These are phyloP conservation scores for Rhodinocichla rosea DNA, from an alignment of 2,113 vertebrate species.

Conservation along the genomic window DNA sequence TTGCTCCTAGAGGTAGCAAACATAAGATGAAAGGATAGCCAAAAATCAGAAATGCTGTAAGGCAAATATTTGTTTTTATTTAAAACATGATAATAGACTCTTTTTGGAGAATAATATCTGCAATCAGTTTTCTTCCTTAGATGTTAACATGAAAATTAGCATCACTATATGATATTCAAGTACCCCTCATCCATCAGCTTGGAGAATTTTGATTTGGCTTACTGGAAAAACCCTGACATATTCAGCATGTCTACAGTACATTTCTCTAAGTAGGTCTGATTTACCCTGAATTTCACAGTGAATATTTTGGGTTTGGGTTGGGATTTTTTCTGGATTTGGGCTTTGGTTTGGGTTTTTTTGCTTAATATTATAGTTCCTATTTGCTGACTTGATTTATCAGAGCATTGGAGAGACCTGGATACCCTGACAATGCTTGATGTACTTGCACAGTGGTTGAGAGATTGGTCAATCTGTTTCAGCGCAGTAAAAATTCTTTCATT, in stretches of 20 bases:
- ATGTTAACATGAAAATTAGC: neutral
- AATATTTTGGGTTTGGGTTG: neutral
- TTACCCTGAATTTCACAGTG: neutral
- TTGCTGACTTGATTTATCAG: neutral
- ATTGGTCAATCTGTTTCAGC: neutral
- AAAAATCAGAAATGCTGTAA: neutral
- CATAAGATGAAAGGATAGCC: neutral
- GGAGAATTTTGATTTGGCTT: neutral
- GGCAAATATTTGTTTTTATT: neutral
- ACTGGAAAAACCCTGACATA: neutral
- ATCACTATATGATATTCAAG: neutral
- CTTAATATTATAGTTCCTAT: neutral
- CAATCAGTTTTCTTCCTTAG: neutral
- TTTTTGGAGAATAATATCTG: neutral
- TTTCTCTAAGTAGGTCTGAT: neutral
- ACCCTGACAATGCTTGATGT: neutral
- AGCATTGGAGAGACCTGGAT: neutral
- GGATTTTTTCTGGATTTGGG: neutral
- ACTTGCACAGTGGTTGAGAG: neutral
- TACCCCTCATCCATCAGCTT: neutral
- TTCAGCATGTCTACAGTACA: neutral
- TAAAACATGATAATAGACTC: neutral
- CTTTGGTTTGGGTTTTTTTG: neutral
- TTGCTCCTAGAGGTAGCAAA: neutral
- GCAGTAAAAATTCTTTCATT: neutral